Conservation (phyloP, 2,888 invertebrate genomes). For the Dendrolimus houi region DNA sequence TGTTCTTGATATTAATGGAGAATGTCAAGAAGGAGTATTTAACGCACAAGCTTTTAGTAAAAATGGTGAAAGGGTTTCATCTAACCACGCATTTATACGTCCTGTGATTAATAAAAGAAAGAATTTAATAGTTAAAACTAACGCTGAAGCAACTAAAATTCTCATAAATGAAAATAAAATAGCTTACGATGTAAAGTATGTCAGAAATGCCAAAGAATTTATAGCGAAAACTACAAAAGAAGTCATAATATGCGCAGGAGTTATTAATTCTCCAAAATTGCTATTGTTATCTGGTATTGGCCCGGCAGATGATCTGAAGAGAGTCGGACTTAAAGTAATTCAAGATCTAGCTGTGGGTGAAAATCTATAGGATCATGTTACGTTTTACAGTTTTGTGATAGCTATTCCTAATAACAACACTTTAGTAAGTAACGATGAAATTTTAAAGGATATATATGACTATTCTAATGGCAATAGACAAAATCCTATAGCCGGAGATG, state of each 20-base stretch:
- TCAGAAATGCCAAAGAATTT: constrained; percentile 19
- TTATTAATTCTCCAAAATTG: constrained; percentile 46
- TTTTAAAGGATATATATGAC: constrained; percentile 46
- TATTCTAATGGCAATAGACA: constrained; percentile 43
- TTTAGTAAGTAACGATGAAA: constrained; percentile 39
- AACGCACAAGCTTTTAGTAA: constrained; percentile 72
- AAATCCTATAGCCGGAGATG: constrained; percentile 72
- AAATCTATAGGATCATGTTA: constrained; percentile 55
- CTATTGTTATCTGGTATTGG: constrained; percentile 57
- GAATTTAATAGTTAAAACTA: constrained; percentile 65
- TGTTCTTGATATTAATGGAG: constrained; percentile 72
- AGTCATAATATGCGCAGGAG: constrained; percentile 45
- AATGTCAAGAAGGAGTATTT: constrained; percentile 71
- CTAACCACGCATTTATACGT: constrained; percentile 79
- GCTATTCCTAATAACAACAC: constrained; percentile 71
- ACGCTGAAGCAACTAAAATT: constrained; percentile 71
- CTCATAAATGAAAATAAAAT: constrained; percentile 64
- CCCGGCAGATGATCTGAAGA: constrained; percentile 36
- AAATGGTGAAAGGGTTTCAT: constrained; percentile 75
- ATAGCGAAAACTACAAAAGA: constrained; percentile 45
- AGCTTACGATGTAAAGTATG: constrained; percentile 44
- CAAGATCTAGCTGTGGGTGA: constrained; percentile 48
- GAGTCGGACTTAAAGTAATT: constrained; percentile 31
- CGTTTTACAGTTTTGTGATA: constrained; percentile 63
- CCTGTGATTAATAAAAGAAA: constrained; percentile 74